Base-by-base conservation (phyloP, 2,888 invertebrate genomes). In the Idaea aversata region DNA sequence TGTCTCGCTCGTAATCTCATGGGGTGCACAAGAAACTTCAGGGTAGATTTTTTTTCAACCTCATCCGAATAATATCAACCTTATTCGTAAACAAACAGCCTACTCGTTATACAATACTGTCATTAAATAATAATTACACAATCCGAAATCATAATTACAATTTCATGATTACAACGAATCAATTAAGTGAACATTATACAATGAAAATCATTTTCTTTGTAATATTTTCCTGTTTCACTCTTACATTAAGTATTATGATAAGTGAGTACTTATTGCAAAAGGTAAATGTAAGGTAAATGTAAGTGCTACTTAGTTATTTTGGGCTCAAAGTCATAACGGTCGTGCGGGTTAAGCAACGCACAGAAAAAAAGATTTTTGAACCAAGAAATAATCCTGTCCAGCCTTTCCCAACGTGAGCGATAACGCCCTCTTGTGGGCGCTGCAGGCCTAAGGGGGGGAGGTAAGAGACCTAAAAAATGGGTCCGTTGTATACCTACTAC, bases 181-280 rank as follows among this genome's bases (percentile, higher is more conserved):
- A 4, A 47, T 47, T 10, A 36, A 47, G 4, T 47, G 13, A 47
- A 47, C 10, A 10, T 7, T 47, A 1, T 47, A 47, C 47, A 47
- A 47, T 47, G 13, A 10, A 47, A 47, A 13, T 47, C 13, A 13
- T 47, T 47, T 10, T 47, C 13, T 47, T 47, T 10, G 47, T 47
- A 47, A 47, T 47, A 10, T 47, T 47, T 47, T 47, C 47, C 47
- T 47, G 47, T 10, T 47, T 47, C 13, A 47, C 47, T 47, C 47
- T 10, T 47, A 13, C 47, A 47, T 13, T 13, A 7, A 47, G 47
- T 47, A 10, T 47, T 10, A 47, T 47, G 57, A 15, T 84, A 13
- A 78, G 83, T 84, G 70, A 80, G 82, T 74, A 59, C 13, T 47
- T 36, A 36, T 7, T 25, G 25, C 25, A 25, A 25, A 25, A 25